These are phyloP conservation scores for Sarcophaga peregrina DNA, from an alignment of 1,140 invertebrate genomes.

Conservation along the genomic window DNA sequence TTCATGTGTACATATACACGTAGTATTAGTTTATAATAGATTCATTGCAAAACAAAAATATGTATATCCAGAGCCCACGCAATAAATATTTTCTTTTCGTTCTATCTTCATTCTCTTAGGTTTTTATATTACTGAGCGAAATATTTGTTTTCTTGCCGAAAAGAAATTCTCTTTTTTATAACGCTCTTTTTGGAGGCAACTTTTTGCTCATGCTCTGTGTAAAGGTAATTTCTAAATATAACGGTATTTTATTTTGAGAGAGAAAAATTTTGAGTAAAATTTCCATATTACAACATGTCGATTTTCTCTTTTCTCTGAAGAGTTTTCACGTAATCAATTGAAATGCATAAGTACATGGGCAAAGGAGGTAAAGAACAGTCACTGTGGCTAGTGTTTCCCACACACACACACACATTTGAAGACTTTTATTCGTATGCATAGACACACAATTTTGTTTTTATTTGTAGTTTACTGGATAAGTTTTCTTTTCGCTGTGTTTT, in stretches of 20 bases:
- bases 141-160: background rate
- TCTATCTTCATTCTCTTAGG: background rate
- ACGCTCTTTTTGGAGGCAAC: background rate
- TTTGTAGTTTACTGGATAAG: background rate
- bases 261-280: too few species aligned
- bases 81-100: background rate
- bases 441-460: background rate
- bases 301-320: too few species aligned
- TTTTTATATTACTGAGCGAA: background rate
- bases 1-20: background rate
- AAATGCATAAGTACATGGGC: too few species aligned
- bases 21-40: background rate
- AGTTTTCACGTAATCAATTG: too few species aligned
- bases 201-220: conserved; percentile 25
- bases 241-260: background rate
- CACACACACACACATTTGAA: background rate
- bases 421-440: background rate
- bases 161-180: background rate
- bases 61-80: background rate
- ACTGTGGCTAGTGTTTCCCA: too few species aligned
- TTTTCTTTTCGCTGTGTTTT: background rate
- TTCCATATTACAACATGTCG: too few species aligned
- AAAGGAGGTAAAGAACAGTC: too few species aligned
- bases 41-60: background rate
- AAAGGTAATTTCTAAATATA: background rate